phyloP scores from a whole-genome alignment of 2,797 vertebrate species.

The Sphaeramia orbicularis region DNA sequence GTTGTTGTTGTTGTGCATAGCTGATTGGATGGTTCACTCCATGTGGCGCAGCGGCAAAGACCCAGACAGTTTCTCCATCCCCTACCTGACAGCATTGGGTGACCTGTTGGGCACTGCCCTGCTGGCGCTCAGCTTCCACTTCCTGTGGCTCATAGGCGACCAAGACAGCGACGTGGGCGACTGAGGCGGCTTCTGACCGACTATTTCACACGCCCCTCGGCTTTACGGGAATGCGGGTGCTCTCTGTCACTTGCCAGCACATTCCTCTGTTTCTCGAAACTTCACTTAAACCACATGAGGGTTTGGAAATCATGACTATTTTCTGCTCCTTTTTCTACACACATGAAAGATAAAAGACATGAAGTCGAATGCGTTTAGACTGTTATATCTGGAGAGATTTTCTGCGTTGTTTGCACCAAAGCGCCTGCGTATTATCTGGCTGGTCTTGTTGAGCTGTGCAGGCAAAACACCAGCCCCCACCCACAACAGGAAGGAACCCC shows the following conservation, averaged over 20 bases:
- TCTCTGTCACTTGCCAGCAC: constrained; percentile 20
- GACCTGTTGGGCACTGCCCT: constrained; percentile 96
- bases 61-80: constrained; percentile 97
- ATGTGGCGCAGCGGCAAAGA: constrained; percentile 98
- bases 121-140: constrained; percentile 94
- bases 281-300: constrained; percentile 23
- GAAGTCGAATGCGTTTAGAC: constrained; percentile 17
- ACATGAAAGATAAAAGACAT: constrained; percentile 4
- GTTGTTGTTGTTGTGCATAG: constrained; percentile 90
- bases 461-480: neutral
- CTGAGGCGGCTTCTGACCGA: constrained; percentile 67
- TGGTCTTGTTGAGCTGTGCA: constrained; percentile 13
- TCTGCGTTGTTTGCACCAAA: constrained; percentile 62
- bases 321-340: constrained; percentile 45
- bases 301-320: constrained; percentile 30
- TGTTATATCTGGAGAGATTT: constrained; percentile 33
- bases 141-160: constrained; percentile 97
- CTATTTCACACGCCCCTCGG: constrained; percentile 16
- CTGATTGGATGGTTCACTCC: constrained; percentile 98
- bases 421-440: constrained; percentile 24
- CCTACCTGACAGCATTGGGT: constrained; percentile 95
- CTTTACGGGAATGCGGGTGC: constrained; percentile 33
- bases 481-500: constrained; percentile 8
- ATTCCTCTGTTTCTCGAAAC: constrained; percentile 47
- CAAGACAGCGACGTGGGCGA: constrained; percentile 97